Percentiles rank a stretch among this genome's conserved stretches.
Evolutionary conservation across 2,797 vertebrate species (phyloP).

Genomic region (Morelia viridis): DNA sequence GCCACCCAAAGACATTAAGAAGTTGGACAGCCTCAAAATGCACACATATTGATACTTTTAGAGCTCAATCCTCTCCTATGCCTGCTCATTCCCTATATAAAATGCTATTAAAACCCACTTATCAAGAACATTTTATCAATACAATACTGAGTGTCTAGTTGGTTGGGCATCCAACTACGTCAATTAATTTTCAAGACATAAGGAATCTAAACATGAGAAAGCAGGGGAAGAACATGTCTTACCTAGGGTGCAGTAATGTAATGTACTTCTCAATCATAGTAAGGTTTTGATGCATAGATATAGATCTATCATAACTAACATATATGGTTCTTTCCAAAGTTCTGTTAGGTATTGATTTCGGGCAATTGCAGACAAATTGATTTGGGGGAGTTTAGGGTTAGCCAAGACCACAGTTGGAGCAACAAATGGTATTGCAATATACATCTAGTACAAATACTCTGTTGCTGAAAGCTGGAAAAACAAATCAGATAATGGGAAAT

Average conservation of each 20-base stretch:
- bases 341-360: neutral
- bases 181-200: neutral
- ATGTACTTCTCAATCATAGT: neutral
- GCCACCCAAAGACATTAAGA: neutral
- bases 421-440: neutral
- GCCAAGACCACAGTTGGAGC: neutral
- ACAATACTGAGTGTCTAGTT: neutral
- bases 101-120: neutral
- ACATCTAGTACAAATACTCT: neutral
- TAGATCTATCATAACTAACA: neutral
- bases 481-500: neutral
- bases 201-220: neutral
- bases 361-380: neutral
- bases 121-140: neutral
- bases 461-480: neutral
- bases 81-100: neutral
- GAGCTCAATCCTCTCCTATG: neutral
- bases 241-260: neutral
- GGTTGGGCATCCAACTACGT: neutral
- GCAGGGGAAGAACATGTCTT: neutral
- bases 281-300: neutral
- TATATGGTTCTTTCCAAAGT: neutral
- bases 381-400: neutral
- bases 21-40: neutral
- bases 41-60: neutral